Conservation (phyloP, 2,888 invertebrate genomes). For the Amphipyra berbera region DNA sequence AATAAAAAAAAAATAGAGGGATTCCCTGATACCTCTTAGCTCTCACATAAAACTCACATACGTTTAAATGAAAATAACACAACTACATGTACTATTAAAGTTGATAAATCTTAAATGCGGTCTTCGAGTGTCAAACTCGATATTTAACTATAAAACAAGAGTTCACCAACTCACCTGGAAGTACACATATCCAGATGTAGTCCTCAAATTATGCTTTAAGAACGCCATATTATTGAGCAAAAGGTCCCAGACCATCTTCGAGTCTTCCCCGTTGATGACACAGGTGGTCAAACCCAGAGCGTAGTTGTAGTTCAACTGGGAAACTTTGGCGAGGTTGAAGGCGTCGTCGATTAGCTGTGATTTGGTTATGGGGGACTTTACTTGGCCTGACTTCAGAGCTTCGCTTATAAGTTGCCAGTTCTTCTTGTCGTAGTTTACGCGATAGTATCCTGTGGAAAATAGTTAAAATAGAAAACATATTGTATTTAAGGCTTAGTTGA, state of each 20-base stretch:
- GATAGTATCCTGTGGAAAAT: slow-evolving; percentile 87
- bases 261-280: slow-evolving; percentile 89
- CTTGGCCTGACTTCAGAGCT: slow-evolving; percentile 85
- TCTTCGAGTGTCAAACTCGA: no score
- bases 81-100: no score
- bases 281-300: slow-evolving; percentile 91
- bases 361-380: slow-evolving; percentile 90
- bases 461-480: no score
- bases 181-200: slow-evolving; percentile 86
- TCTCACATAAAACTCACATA: no score
- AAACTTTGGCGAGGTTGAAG: slow-evolving; percentile 91
- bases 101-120: no score
- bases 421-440: slow-evolving; percentile 90
- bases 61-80: no score
- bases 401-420: slow-evolving; percentile 89
- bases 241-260: slow-evolving; percentile 92
- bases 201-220: slow-evolving; percentile 83
- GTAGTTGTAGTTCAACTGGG: slow-evolving; percentile 89
- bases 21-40: no score
- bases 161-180: slow-evolving; percentile 75
- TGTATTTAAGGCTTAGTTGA: no score
- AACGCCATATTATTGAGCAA: slow-evolving; percentile 89
- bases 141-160: no score
- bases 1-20: no score
- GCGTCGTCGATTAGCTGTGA: slow-evolving; percentile 94